Evolutionary conservation across 2,113 vertebrate species (phyloP).

Genomic region (Pelodiscus sinensis): DNA sequence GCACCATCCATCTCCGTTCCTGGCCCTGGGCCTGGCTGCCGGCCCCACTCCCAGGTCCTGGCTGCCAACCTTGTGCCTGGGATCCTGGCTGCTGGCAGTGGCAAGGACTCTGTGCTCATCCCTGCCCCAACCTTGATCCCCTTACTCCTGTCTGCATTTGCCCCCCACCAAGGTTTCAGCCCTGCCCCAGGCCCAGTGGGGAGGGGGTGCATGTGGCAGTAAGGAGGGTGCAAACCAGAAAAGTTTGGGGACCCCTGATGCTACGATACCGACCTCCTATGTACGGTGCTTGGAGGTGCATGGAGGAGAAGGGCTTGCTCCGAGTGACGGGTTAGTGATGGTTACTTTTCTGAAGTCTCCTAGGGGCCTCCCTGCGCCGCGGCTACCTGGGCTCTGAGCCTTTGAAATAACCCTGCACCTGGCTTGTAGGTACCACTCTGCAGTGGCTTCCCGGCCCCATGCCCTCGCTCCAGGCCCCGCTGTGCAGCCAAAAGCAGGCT

Average conservation of each 20-base stretch:
- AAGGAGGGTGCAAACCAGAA: too few species aligned
- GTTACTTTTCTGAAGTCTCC: neutral
- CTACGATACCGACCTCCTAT: neutral
- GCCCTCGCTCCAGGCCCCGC: neutral
- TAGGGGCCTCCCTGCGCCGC: neutral
- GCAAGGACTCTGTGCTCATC: too few species aligned
- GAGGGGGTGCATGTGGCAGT: too few species aligned
- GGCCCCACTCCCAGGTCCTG: too few species aligned
- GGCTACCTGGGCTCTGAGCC: neutral
- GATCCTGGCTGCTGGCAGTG: too few species aligned
- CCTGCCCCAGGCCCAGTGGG: too few species aligned
- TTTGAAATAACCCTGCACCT: neutral
- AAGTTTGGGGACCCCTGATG: neutral
- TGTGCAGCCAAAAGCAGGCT: neutral
- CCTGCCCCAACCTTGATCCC: too few species aligned
- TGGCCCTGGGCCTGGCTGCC: too few species aligned
- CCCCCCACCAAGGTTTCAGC: too few species aligned
- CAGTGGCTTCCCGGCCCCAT: neutral
- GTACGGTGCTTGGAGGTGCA: neutral
- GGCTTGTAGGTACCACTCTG: neutral
- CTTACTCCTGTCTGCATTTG: too few species aligned
- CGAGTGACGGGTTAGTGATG: neutral
- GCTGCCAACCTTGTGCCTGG: too few species aligned
- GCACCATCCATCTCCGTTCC: too few species aligned
- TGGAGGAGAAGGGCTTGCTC: neutral